Evolutionary conservation across 1,140 invertebrate species (phyloP).

Genomic region (Zaprionus tsacasi): DNA sequence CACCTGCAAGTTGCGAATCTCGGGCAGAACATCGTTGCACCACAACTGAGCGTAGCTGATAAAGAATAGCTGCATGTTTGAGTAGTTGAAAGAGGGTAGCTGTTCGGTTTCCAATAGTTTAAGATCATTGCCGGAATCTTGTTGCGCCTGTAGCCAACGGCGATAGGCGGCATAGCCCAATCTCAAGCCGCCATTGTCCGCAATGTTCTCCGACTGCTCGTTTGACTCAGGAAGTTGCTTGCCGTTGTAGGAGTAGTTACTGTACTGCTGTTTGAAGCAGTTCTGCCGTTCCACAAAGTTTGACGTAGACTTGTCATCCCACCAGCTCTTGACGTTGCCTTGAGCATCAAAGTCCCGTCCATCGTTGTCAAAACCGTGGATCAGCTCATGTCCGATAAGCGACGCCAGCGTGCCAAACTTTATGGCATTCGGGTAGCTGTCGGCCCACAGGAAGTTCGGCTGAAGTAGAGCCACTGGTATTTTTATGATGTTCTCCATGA

Average conservation of each 20-base stretch:
- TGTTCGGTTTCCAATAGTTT: slow-evolving; percentile 77
- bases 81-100: slow-evolving; percentile 85
- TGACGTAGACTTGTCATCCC: slow-evolving; percentile 59
- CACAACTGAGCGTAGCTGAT: slow-evolving; percentile 69
- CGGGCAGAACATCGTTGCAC: slow-evolving; percentile 1
- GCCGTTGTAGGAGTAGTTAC: slow-evolving; percentile 56
- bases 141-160: slow-evolving; percentile 85
- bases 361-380: slow-evolving; percentile 87
- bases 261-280: slow-evolving; percentile 73
- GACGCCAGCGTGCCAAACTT: slow-evolving; percentile 88
- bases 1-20: background rate
- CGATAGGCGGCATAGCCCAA: slow-evolving; percentile 86
- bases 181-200: slow-evolving; percentile 89
- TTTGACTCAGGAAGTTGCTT: slow-evolving; percentile 6
- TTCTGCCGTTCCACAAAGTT: slow-evolving; percentile 49
- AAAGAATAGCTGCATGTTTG: slow-evolving; percentile 89
- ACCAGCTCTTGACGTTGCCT: slow-evolving; percentile 85
- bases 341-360: slow-evolving; percentile 96
- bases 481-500: slow-evolving; percentile 61
- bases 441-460: slow-evolving; percentile 48
- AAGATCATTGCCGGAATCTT: background rate
- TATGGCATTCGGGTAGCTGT: slow-evolving; percentile 71
- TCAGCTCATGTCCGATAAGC: slow-evolving; percentile 89
- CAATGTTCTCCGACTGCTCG: slow-evolving; percentile 87
- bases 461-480: slow-evolving; percentile 72